phyloP scores from a whole-genome alignment of 2,888 invertebrate genomes.

The Erebia epiphron region DNA sequence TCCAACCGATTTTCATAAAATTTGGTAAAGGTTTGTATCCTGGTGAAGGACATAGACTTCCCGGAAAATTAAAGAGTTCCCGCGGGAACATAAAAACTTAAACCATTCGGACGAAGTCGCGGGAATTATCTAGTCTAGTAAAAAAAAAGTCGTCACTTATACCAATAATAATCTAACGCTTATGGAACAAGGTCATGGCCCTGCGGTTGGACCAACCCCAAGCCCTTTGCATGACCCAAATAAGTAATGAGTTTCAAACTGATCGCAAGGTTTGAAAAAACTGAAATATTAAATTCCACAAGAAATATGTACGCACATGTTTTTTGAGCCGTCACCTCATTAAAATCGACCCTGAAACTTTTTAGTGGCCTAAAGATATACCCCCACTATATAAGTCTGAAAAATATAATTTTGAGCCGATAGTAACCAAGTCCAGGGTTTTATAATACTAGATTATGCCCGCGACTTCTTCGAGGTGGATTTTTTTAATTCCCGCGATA shows the following conservation, averaged over 20 bases:
- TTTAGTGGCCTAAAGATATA: background rate
- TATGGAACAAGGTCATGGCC: background rate
- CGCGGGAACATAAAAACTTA: too few species aligned
- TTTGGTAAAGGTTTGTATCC: too few species aligned
- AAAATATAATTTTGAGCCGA: background rate
- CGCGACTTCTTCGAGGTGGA: too few species aligned
- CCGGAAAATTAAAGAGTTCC: too few species aligned
- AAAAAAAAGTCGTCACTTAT: too few species aligned
- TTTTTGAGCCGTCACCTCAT: slow-evolving; percentile 15
- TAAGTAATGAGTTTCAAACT: slow-evolving; percentile 19
- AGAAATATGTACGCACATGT: slow-evolving; percentile 9
- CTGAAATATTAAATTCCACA: slow-evolving; percentile 23
- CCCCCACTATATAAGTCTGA: background rate
- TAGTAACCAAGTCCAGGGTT: too few species aligned
- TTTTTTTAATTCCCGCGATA: too few species aligned
- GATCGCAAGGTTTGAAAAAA: slow-evolving; percentile 10
- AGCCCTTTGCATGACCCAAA: slow-evolving; percentile 13
- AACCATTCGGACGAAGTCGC: too few species aligned
- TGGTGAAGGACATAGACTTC: too few species aligned
- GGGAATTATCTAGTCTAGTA: too few species aligned
- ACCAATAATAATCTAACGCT: background rate
- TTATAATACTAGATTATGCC: too few species aligned
- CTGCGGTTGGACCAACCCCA: background rate
- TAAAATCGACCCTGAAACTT: slow-evolving; percentile 24
- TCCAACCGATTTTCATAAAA: too few species aligned